Evolutionary conservation across 2,888 invertebrate genomes (phyloP).

Genomic region (Ormia ochracea): DNA sequence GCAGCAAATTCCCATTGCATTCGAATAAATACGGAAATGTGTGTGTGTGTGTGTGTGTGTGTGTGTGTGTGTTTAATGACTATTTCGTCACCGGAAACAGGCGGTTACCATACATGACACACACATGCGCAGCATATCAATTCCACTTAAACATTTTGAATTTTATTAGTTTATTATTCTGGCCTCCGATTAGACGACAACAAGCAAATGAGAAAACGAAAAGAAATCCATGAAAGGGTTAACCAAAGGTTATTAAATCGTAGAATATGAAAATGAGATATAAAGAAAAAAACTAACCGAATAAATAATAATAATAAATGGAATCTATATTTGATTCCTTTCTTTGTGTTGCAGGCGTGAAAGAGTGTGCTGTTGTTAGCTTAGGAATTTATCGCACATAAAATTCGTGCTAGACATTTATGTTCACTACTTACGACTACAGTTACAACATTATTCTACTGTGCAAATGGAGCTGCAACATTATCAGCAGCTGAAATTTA

Average conservation of each 20-base stretch:
- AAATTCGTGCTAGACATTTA: constrained; percentile 48
- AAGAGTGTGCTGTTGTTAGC: constrained; percentile 30
- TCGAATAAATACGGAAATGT: neutral
- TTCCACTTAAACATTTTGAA: neutral
- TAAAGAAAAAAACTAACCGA: neutral
- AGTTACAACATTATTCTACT: constrained; percentile 33
- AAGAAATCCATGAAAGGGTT: constrained; percentile 48
- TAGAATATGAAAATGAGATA: neutral
- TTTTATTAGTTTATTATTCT: constrained; percentile 10
- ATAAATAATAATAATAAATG: neutral
- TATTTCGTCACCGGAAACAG: constrained; percentile 60
- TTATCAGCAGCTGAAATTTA: neutral
- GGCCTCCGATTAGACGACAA: constrained; percentile 29
- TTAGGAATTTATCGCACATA: constrained; percentile 40
- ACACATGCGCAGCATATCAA: constrained; percentile 28
- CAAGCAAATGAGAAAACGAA: neutral
- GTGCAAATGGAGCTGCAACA: constrained; percentile 2
- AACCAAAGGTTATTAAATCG: constrained; percentile 53
- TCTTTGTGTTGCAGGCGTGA: constrained; percentile 19
- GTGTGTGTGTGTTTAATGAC: constrained; percentile 14
- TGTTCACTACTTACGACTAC: constrained; percentile 25
- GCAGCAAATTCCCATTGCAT: constrained; percentile 44
- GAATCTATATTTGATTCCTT: neutral
- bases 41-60: neutral
- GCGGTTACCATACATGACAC: constrained; percentile 50